phyloP scores from a whole-genome alignment of 2,888 invertebrate genomes.

The Willowsia nigromaculata region DNA sequence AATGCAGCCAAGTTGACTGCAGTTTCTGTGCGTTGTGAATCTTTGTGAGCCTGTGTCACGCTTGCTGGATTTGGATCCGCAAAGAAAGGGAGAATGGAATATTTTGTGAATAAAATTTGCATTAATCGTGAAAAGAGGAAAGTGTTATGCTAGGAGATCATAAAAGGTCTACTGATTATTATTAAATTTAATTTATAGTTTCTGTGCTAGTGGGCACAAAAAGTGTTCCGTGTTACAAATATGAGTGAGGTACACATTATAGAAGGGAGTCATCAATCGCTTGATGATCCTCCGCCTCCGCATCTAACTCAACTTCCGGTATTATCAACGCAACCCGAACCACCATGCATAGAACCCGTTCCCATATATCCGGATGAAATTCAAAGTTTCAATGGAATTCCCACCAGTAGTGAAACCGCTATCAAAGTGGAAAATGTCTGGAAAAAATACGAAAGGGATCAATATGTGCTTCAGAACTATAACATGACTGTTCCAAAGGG shows the following conservation, averaged over 20 bases:
- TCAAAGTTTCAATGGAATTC: neutral
- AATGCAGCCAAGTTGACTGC: conserved; percentile 24
- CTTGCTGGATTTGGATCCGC: too few species aligned
- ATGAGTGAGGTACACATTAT: neutral
- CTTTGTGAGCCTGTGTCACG: neutral
- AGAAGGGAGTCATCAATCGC: neutral
- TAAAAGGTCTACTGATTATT: neutral
- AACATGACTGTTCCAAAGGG: conserved; percentile 55
- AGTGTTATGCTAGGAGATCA: neutral
- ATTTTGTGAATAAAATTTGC: neutral
- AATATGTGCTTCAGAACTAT: neutral
- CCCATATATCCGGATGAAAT: neutral
- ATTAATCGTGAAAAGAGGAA: neutral
- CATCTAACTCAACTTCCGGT: neutral
- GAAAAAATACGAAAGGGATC: conserved; percentile 3
- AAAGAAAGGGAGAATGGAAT: neutral
- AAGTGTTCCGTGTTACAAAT: too few species aligned
- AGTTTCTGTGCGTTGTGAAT: neutral
- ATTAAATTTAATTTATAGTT: neutral
- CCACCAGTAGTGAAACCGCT: neutral
- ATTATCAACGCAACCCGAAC: neutral
- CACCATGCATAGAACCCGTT: neutral
- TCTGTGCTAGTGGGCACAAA: too few species aligned
- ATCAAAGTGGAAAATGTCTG: conserved; percentile 47
- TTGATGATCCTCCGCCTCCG: neutral